Percentiles rank a stretch among this genome's conserved stretches.
Conservation (phyloP, 2,797 vertebrate genomes). For the Coilia nasus region DNA sequence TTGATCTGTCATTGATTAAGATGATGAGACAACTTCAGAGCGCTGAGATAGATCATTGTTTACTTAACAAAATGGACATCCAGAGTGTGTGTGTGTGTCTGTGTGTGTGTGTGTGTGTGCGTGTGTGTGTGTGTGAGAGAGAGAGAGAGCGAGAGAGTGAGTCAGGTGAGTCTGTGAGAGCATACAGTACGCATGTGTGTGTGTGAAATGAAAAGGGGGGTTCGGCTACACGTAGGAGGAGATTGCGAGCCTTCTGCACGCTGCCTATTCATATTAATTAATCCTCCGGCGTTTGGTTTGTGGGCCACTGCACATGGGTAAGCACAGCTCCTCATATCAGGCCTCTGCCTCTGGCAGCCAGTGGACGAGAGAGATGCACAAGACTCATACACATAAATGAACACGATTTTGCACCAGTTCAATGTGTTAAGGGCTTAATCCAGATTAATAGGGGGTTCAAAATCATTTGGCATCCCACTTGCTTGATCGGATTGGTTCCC, state of each 20-base stretch:
- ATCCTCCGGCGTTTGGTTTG: conserved; percentile 18
- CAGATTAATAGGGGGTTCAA: neutral
- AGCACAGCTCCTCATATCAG: conserved; percentile 31
- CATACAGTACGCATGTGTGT: neutral
- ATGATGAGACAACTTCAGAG: neutral
- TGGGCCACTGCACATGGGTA: conserved; percentile 31
- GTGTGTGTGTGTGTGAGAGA: conserved; percentile 7
- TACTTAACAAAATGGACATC: neutral
- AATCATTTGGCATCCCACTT: neutral
- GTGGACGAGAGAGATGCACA: neutral
- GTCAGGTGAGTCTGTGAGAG: too few relatives aligned
- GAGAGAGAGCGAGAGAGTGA: too few relatives aligned
- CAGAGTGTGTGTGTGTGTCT: neutral
- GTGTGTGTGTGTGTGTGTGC: conserved; percentile 13
- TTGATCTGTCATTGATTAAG: neutral
- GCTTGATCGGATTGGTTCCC: neutral
- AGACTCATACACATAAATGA: conserved; percentile 7
- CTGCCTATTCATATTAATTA: conserved; percentile 32
- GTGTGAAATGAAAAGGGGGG: neutral
- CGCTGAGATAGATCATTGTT: neutral
- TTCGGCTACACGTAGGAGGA: neutral
- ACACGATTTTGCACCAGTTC: neutral
- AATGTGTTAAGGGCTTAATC: neutral
- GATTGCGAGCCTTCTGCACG: neutral
- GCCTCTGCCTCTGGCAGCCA: conserved; percentile 27